These are phyloP conservation scores for Panonychus citri DNA, from an alignment of 1,140 invertebrate genomes.

Conservation along the genomic window DNA sequence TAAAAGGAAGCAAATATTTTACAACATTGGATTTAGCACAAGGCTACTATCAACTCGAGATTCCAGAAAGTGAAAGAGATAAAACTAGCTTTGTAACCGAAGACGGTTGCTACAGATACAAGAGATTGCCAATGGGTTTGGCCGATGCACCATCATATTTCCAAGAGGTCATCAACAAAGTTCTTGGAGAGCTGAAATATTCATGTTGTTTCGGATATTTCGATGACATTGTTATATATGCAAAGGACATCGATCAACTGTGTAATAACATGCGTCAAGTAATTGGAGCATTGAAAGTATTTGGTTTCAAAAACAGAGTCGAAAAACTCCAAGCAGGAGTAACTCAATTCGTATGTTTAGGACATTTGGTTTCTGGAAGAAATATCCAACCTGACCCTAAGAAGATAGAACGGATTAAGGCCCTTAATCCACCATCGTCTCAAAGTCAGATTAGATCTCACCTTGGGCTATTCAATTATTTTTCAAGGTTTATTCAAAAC, in stretches of 20 bases:
- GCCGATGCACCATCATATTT: slow-evolving; percentile 22
- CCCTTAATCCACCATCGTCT: neutral
- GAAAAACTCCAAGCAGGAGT: neutral
- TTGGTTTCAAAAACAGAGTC: no score
- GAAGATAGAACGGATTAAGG: slow-evolving; percentile 7
- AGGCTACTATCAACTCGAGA: slow-evolving; percentile 20
- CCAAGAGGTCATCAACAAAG: slow-evolving; percentile 16
- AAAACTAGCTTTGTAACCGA: slow-evolving; percentile 12
- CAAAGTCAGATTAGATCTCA: neutral
- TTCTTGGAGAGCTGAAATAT: neutral
- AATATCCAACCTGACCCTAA: slow-evolving; percentile 13
- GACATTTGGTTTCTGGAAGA: slow-evolving; percentile 8
- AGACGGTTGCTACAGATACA: slow-evolving; percentile 7
- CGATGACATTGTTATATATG: slow-evolving; percentile 21
- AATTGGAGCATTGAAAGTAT: no score
- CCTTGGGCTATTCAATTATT: neutral
- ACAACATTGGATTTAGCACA: slow-evolving; percentile 17
- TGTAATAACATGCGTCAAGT: no score
- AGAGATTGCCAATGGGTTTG: slow-evolving; percentile 24
- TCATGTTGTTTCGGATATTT: slow-evolving; percentile 14
- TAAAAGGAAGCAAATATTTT: slow-evolving; percentile 11
- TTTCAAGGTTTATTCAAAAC: neutral
- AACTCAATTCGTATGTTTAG: slow-evolving; percentile 20
- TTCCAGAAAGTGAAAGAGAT: slow-evolving; percentile 15
- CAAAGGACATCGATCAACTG: no score